Percentiles rank a stretch among this genome's conserved stretches.
phyloP scores from a whole-genome alignment of 2,113 vertebrate species.

The Malaclemys terrapin region DNA sequence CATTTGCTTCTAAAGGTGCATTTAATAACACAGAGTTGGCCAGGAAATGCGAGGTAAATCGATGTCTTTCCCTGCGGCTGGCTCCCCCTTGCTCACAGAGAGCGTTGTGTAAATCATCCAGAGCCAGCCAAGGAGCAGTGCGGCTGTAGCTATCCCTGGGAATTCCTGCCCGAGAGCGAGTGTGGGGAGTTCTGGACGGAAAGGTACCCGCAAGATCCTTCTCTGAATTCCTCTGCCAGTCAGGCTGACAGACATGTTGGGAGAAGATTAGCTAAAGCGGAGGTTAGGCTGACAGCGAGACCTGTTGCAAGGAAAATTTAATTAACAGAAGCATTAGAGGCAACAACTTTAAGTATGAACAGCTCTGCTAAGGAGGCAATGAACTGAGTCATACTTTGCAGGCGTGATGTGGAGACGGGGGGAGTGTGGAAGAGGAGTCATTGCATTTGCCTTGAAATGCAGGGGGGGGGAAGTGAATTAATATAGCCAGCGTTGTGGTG shows the following conservation, averaged over 20 bases:
- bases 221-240: conserved; percentile 8
- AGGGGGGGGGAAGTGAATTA: background rate
- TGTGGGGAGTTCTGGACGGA: background rate
- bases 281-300: conserved; percentile 12
- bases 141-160: conserved; percentile 7
- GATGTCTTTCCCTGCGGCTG: background rate
- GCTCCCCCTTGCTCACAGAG: conserved; percentile 40
- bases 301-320: conserved; percentile 17
- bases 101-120: conserved; percentile 18
- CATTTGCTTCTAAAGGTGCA: conserved; percentile 40
- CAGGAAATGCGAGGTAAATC: conserved; percentile 2
- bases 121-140: conserved; percentile 55
- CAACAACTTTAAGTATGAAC: conserved; percentile 43
- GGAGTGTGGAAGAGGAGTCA: background rate
- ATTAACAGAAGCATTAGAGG: conserved; percentile 45
- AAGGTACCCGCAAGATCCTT: conserved; percentile 32
- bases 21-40: background rate
- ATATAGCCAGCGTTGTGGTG: background rate
- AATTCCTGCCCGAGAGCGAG: background rate
- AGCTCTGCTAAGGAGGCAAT: background rate
- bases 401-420: background rate
- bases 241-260: background rate
- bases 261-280: conserved; percentile 24
- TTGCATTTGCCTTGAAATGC: background rate
- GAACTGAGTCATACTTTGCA: conserved; percentile 48